phyloP scores from a whole-genome alignment of 2,888 invertebrate genomes.

The Erannis defoliaria region DNA sequence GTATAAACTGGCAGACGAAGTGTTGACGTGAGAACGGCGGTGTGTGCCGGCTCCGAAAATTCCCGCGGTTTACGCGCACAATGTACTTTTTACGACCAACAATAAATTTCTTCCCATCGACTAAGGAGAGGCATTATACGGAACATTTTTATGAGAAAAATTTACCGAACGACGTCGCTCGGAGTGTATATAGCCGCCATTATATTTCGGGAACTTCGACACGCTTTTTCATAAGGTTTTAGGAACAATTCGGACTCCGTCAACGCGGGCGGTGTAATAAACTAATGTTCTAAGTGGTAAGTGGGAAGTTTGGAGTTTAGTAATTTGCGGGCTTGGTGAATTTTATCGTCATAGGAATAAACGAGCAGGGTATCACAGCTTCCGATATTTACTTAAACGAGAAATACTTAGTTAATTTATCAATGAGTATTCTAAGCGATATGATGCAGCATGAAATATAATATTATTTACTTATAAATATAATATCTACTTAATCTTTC shows the following conservation, averaged over 20 bases:
- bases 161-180: slow-evolving; percentile 60
- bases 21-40: slow-evolving; percentile 63
- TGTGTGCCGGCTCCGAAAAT: slow-evolving; percentile 57
- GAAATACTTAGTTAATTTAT: no score
- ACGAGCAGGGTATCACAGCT: background rate
- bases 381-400: background rate
- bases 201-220: slow-evolving; percentile 36
- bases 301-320: slow-evolving; percentile 23
- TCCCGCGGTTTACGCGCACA: slow-evolving; percentile 64
- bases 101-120: slow-evolving; percentile 76
- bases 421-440: no score
- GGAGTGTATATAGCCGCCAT: slow-evolving; percentile 36
- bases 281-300: slow-evolving; percentile 39
- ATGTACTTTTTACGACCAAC: slow-evolving; percentile 73
- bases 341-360: slow-evolving; percentile 8
- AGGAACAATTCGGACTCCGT: slow-evolving; percentile 31
- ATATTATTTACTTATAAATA: no score
- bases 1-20: slow-evolving; percentile 60
- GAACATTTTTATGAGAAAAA: slow-evolving; percentile 69
- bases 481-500: no score
- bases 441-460: no score
- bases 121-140: slow-evolving; percentile 65
- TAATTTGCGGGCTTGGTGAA: slow-evolving; percentile 27
- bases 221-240: slow-evolving; percentile 37
- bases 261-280: slow-evolving; percentile 27